Evolutionary conservation across 2,888 invertebrate genomes (phyloP).

Genomic region (Gandaritis pyraliata): DNA sequence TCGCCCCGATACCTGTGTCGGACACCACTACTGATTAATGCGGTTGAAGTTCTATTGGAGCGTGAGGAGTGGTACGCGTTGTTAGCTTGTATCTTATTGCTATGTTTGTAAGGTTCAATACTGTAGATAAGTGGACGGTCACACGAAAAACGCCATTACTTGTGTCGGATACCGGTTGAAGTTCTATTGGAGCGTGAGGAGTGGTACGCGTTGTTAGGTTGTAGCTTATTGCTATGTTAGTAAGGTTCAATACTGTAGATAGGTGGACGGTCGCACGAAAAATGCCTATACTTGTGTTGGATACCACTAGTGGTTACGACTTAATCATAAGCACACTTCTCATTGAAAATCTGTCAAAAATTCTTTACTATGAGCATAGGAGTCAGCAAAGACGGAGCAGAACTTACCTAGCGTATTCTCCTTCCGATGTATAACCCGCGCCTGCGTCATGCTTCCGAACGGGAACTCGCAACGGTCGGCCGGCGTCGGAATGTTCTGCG

Average conservation of each 20-base stretch:
- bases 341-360: too few species aligned
- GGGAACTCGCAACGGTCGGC: slow-evolving; percentile 89
- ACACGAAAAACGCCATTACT: slow-evolving; percentile 45
- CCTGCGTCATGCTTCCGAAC: slow-evolving; percentile 96
- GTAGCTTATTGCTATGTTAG: slow-evolving; percentile 14
- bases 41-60: slow-evolving; percentile 26
- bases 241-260: neutral
- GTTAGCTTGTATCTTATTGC: slow-evolving; percentile 10
- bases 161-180: slow-evolving; percentile 39
- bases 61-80: slow-evolving; percentile 3
- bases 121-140: too few species aligned
- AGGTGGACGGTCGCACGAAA: too few species aligned
- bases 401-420: slow-evolving; percentile 82
- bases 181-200: slow-evolving; percentile 6
- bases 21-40: slow-evolving; percentile 31
- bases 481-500: slow-evolving; percentile 83
- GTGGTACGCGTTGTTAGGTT: slow-evolving; percentile 12
- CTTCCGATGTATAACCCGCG: slow-evolving; percentile 92
- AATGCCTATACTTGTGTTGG: slow-evolving; percentile 53
- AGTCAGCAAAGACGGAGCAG: slow-evolving; percentile 1
- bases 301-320: too few species aligned
- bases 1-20: slow-evolving; percentile 56
- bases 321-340: too few species aligned
- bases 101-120: slow-evolving; percentile 11
- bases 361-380: neutral